Percentiles rank a stretch among this genome's conserved stretches.
These are phyloP conservation scores for Catharus minimus DNA, from an alignment of 2,113 vertebrate species.

Conservation along the genomic window DNA sequence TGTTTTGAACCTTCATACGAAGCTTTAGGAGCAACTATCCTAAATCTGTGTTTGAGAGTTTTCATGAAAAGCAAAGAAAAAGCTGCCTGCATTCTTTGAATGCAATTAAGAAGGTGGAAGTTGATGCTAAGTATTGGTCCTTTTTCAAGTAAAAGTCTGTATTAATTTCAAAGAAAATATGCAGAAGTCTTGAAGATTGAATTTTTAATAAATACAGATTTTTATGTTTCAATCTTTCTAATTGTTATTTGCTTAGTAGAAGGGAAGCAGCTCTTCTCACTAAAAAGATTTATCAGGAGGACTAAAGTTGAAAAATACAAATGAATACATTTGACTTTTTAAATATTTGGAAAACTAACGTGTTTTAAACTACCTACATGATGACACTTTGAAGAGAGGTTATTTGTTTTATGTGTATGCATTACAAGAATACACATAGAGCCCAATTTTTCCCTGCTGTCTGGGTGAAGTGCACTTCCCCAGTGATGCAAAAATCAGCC, in stretches of 20 bases:
- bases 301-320: background rate
- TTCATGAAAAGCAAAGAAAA: background rate
- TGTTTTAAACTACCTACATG: background rate
- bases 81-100: background rate
- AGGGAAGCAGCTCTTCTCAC: background rate
- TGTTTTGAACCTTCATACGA: background rate
- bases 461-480: background rate
- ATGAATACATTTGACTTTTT: background rate
- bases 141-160: background rate
- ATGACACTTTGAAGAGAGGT: background rate
- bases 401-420: background rate
- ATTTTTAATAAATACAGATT: background rate
- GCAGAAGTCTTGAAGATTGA: background rate
- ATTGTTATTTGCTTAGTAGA: background rate
- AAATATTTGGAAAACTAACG: background rate
- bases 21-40: background rate
- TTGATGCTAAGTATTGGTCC: background rate
- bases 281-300: background rate
- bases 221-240: conserved; percentile 1
- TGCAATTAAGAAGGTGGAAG: background rate
- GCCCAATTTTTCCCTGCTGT: background rate
- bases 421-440: rapidly evolving
- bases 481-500: background rate
- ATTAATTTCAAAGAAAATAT: conserved; percentile 1
- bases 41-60: background rate